These are phyloP conservation scores for Ophiothrix spiculata DNA, from an alignment of 35 echinoderm and acorn worm species.

Conservation along the genomic window DNA sequence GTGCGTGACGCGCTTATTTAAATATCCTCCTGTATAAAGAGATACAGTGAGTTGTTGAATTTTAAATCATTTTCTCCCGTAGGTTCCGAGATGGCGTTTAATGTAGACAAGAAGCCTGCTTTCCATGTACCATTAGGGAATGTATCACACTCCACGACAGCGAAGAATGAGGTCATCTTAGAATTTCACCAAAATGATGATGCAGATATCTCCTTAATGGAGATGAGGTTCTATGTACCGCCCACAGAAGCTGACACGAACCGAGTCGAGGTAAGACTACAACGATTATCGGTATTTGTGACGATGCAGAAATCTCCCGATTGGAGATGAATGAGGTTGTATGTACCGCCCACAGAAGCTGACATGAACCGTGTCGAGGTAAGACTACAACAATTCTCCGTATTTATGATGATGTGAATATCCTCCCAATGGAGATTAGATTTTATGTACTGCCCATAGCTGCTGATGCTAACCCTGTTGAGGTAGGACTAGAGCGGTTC, in stretches of 20 bases:
- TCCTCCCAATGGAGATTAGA: no score
- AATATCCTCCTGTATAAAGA: no score
- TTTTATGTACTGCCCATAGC: no score
- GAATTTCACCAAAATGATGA: conserved; percentile 99
- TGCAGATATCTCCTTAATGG: conserved; percentile 89
- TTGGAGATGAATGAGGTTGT: conserved; percentile 99
- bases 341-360: conserved; percentile 75
- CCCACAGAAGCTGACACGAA: conserved; percentile 66
- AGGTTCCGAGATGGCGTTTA: conserved; percentile 91
- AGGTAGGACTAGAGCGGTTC: no score
- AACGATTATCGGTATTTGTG: no score
- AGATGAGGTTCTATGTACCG: conserved; percentile 97
- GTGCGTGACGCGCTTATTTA: no score
- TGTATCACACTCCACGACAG: conserved; percentile 74
- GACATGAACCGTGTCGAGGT: conserved; percentile 66
- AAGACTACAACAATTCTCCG: no score
- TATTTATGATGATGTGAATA: no score
- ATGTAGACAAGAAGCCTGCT: conserved; percentile 81
- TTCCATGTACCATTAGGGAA: conserved; percentile 91
- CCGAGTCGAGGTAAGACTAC: conserved; percentile 69
- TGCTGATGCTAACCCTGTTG: no score
- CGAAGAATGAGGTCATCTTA: conserved; percentile 94
- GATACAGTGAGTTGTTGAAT: no score
- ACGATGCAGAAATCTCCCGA: conserved; percentile 83
- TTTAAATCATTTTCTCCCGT: conserved; percentile 14